Percentiles rank a stretch among this genome's conserved stretches.
These are phyloP conservation scores for Cuniculus paca DNA, from an alignment of 2,797 vertebrate species.

Conservation along the genomic window DNA sequence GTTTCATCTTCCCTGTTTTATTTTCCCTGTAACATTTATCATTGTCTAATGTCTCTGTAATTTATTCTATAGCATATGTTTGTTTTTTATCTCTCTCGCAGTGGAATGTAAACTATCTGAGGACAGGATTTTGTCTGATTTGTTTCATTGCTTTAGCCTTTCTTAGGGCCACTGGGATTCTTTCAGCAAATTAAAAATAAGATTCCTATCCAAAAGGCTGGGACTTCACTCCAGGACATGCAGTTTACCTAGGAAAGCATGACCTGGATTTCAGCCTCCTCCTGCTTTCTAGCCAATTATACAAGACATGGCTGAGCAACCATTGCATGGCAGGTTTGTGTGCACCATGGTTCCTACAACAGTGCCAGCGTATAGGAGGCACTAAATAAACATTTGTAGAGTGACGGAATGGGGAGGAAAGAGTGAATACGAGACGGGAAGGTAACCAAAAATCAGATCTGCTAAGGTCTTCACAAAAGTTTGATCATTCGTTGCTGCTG, in stretches of 20 bases:
- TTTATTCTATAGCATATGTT: background rate
- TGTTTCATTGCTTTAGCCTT: slow-evolving; percentile 20
- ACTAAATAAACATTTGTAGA: slow-evolving; percentile 33
- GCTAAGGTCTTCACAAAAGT: background rate
- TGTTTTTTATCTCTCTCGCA: background rate
- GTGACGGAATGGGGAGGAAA: background rate
- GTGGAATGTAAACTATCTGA: background rate
- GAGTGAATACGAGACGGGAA: background rate
- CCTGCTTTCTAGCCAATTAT: background rate
- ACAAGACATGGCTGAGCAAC: background rate
- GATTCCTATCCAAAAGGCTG: background rate
- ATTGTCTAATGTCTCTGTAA: background rate
- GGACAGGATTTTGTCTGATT: slow-evolving; percentile 8
- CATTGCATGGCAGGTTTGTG: background rate
- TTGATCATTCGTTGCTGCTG: background rate
- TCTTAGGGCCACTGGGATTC: background rate
- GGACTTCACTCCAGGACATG: background rate
- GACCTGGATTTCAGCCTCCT: slow-evolving; percentile 11
- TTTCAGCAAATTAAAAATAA: slow-evolving; percentile 34
- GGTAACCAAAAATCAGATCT: slow-evolving; percentile 30
- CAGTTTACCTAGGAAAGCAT: slow-evolving; percentile 1
- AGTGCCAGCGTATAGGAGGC: background rate
- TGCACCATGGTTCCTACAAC: background rate
- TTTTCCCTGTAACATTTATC: slow-evolving; percentile 16
- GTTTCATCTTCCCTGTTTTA: background rate